These are phyloP conservation scores for Anoplius nigerrimus DNA, from an alignment of 2,888 invertebrate species.

Conservation along the genomic window DNA sequence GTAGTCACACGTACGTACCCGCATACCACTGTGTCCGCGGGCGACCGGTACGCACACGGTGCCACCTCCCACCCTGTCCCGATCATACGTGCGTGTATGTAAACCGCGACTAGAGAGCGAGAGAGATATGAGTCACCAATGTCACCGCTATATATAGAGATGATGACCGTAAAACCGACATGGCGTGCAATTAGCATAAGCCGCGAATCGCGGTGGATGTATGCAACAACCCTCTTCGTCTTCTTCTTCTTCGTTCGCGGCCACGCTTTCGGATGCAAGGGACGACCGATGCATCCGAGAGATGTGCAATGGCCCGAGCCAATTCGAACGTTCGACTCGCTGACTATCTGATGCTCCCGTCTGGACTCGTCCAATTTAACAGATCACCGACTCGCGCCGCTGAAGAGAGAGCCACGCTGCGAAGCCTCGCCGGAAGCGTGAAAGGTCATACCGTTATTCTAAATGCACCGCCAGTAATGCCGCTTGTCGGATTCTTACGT, in stretches of 20 bases:
- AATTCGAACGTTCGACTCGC: neutral
- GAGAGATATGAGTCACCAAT: constrained; percentile 70
- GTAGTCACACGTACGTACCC: neutral
- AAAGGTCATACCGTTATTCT: constrained; percentile 28
- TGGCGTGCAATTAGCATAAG: constrained; percentile 61
- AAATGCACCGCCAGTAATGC: constrained; percentile 16
- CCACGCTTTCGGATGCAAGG: neutral
- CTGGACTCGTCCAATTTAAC: constrained; percentile 1
- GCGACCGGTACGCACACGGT: constrained; percentile 44
- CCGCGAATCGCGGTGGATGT: constrained; percentile 11
- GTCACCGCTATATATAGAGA: constrained; percentile 72
- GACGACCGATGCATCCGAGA: neutral
- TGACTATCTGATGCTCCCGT: neutral
- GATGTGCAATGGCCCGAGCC: too few relatives aligned
- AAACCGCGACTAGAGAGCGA: constrained; percentile 34
- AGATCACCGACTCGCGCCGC: too few relatives aligned
- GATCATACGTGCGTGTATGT: constrained; percentile 26
- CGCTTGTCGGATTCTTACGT: constrained; percentile 1
- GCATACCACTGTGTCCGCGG: constrained; percentile 42
- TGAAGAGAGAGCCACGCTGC: too few relatives aligned
- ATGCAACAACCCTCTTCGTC: neutral
- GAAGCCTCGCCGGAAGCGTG: constrained; percentile 13
- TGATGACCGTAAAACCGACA: constrained; percentile 59
- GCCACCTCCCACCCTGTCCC: constrained; percentile 1
- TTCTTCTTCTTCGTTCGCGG: neutral